Conservation (phyloP, 2,888 invertebrate species). For the Epicampocera succincta region DNA sequence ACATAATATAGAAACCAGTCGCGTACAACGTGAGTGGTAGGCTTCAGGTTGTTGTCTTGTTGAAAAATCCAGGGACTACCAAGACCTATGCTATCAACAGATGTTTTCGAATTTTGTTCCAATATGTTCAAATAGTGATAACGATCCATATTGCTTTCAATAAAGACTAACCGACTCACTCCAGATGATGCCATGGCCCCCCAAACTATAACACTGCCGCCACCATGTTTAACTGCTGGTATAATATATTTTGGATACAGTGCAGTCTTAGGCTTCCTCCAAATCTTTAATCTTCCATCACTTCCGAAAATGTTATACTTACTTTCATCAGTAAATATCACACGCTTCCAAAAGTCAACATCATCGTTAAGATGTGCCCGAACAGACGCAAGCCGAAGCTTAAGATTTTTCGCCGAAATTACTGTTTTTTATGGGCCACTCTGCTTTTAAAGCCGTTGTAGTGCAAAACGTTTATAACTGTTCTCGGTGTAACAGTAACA, state of each 20-base stretch:
- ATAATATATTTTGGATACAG: conserved; percentile 14
- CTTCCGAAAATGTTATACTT: no score
- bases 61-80: conserved; percentile 7
- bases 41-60: not conserved
- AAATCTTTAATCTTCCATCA: not conserved
- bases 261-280: not conserved
- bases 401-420: conserved; percentile 17
- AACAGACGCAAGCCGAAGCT: no score
- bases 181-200: conserved; percentile 7
- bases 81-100: conserved; percentile 3
- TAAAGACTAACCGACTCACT: conserved; percentile 7
- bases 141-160: no score
- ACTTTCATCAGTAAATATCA: no score
- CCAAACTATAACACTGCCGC: no score
- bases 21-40: conserved; percentile 5
- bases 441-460: no score
- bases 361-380: conserved; percentile 2
- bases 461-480: no score
- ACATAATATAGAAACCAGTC: not conserved
- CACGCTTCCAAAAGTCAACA: not conserved
- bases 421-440: no score
- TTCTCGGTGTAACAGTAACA: no score
- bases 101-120: no score
- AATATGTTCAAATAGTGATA: no score
- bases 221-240: no score